Evolutionary conservation across 2,888 invertebrate species (phyloP), one percentile per base, ranked within the genome.

Genomic region (Allophyes oxyacanthae): DNA sequence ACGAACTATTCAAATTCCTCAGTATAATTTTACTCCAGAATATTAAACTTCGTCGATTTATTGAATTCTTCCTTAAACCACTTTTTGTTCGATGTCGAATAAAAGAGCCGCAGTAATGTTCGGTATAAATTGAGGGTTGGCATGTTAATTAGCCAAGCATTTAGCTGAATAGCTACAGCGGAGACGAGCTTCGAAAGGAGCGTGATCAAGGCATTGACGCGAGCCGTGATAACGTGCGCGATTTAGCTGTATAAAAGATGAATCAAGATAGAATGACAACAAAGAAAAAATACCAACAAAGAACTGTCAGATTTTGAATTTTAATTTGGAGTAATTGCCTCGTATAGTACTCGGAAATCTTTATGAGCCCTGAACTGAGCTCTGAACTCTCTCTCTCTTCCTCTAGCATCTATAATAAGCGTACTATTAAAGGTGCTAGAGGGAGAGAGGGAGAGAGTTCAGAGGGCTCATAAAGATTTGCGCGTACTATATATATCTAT

Each of bases 201-300:
- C 75, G 68, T 68, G 72, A 69, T 73, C 61, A 58, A 38, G 62
- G 45, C 52, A 28, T 59, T 57, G 37, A 43, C 33, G 62, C n/a
- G n/a, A n/a, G n/a, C 51, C 57, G 48, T 61, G 60, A 75, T 75
- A 83, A 86, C 84, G 84, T 87, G 72, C 83, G 66, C 75, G 78
- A 84, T 86, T 87, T 85, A 85, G 78, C 71, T 78, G 82, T 80
- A 72, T 65, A 83, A 84, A 78, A 78, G 75, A 53, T 65, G 60
- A 72, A 66, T 68, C 28, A 6, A 8, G 28, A 6, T n/a, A n/a
- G n/a, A n/a, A n/a, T n/a, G n/a, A n/a, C n/a, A n/a, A n/a, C n/a
- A n/a, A n/a, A n/a, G n/a, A n/a, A n/a, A n/a, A n/a, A n/a, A n/a
- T n/a, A n/a, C n/a, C n/a, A n/a, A n/a, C n/a, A n/a, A n/a, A n/a